phyloP scores from a whole-genome alignment of 1,140 invertebrate genomes.

The Amyelois transitella region DNA sequence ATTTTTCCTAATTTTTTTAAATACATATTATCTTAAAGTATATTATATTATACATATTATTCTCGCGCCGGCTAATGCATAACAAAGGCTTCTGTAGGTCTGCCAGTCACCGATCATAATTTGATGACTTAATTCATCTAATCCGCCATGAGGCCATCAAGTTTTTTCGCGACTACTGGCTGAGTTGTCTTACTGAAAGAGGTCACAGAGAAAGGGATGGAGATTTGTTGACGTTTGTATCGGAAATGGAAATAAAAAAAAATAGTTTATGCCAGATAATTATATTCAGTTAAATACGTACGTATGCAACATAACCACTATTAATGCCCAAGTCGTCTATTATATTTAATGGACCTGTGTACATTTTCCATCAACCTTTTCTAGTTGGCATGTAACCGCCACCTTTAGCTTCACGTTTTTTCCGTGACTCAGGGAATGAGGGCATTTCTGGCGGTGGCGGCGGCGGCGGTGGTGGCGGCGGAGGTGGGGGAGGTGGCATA shows the following conservation, averaged over 20 bases:
- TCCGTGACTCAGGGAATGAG: constrained; percentile 15
- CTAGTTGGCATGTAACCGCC: constrained; percentile 57
- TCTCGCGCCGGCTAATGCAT: no score
- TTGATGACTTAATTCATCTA: no score
- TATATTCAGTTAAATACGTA: neutral
- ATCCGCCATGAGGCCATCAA: no score
- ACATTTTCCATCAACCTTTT: constrained; percentile 42
- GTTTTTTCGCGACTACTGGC: no score
- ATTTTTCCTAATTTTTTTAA: no score
- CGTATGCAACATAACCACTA: neutral
- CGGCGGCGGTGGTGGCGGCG: constrained; percentile 13
- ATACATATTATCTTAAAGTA: no score
- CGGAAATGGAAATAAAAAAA: neutral
- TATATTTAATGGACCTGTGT: neutral
- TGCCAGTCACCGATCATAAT: no score
- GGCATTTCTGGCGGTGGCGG: constrained; percentile 16
- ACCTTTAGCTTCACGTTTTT: constrained; percentile 55
- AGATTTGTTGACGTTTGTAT: no score
- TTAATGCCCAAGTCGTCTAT: neutral
- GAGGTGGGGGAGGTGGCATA: constrained; percentile 18
- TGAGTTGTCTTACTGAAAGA: no score
- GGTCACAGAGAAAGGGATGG: no score
- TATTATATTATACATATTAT: no score
- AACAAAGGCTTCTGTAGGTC: no score
- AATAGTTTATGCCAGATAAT: neutral